phyloP scores from a whole-genome alignment of 35 echinoderm and acorn worm genomes.

The Ophiothrix spiculata region DNA sequence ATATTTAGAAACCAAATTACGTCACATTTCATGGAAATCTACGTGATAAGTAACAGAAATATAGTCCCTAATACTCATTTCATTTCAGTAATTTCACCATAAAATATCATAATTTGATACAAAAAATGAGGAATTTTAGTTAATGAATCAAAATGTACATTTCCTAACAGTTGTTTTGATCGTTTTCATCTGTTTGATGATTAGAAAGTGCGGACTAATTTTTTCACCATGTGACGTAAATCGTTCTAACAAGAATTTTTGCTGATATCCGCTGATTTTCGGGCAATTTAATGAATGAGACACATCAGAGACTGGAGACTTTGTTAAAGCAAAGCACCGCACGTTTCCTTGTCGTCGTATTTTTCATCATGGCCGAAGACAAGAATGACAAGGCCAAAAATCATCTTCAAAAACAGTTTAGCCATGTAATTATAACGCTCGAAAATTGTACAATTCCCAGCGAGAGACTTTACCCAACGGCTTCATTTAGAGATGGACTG shows the following conservation, averaged over 20 bases:
- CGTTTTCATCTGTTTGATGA: no score
- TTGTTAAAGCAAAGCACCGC: background rate
- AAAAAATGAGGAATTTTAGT: no score
- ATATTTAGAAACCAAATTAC: no score
- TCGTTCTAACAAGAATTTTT: background rate
- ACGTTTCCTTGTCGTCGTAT: background rate
- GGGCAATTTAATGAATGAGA: background rate
- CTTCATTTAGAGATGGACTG: conserved; percentile 72
- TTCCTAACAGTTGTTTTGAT: no score
- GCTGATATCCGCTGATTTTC: background rate
- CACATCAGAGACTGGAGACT: background rate
- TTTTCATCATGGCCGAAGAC: conserved; percentile 78
- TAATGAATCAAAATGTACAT: no score
- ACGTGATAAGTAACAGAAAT: no score
- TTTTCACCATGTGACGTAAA: background rate
- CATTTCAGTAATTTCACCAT: no score
- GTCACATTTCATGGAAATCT: no score
- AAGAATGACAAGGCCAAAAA: conserved; percentile 34
- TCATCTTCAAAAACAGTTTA: conserved; percentile 58
- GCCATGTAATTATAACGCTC: conserved; percentile 88
- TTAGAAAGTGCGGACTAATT: background rate
- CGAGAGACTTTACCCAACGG: conserved; percentile 72
- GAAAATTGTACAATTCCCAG: conserved; percentile 87
- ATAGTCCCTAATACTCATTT: no score
- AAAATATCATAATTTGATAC: no score